phyloP scores from a whole-genome alignment of 2,113 vertebrate genomes.

The Tonatia bakeri region DNA sequence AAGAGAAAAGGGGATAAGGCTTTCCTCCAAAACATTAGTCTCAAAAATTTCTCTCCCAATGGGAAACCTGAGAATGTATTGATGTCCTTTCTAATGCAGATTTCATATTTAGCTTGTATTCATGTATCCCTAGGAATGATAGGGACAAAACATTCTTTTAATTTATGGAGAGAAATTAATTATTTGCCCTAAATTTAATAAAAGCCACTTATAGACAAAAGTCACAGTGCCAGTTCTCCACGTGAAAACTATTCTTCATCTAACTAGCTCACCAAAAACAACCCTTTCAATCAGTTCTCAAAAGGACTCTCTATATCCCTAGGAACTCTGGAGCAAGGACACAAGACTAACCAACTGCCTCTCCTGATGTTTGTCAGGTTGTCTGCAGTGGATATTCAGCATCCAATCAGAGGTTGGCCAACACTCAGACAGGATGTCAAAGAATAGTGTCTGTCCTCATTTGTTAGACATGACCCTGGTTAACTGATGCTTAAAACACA shows the following conservation, averaged over 20 bases:
- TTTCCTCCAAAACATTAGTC: neutral
- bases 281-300: neutral
- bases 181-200: neutral
- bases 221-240: neutral
- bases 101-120: neutral
- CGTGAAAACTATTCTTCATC: neutral
- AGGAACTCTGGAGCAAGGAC: neutral
- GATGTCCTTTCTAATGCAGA: neutral
- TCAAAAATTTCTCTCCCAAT: neutral
- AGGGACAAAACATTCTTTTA: neutral
- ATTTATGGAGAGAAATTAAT: neutral
- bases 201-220: neutral
- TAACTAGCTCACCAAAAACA: neutral
- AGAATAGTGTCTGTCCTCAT: neutral
- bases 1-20: fast-evolving
- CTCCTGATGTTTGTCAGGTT: neutral
- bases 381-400: neutral
- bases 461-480: neutral
- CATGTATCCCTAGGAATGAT: neutral
- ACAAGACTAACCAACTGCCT: neutral
- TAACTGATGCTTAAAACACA: neutral
- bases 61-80: neutral
- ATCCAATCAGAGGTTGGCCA: neutral
- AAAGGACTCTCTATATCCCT: neutral
- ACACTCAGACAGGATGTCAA: neutral